These are phyloP conservation scores for Lethrus apterus DNA, from an alignment of 1,140 invertebrate genomes.

Conservation along the genomic window DNA sequence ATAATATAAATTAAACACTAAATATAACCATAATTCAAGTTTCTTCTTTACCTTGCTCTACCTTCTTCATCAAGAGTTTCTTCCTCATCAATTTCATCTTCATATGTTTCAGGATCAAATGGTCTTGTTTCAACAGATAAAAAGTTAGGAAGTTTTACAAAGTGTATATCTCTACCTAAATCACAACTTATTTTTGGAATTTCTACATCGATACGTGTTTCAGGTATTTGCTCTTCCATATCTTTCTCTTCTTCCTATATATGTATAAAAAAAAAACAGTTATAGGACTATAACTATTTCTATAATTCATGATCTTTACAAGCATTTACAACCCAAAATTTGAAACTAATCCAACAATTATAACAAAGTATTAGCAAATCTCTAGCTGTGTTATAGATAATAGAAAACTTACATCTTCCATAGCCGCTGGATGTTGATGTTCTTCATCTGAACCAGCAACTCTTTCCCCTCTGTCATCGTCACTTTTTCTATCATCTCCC, in stretches of 20 bases:
- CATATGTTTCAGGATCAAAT: conserved; percentile 91
- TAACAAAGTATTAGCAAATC: no score
- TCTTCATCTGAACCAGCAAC: conserved; percentile 39
- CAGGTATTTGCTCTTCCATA: conserved; percentile 63
- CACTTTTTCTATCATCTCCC: conserved; percentile 38
- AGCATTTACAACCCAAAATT: no score
- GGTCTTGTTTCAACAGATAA: conserved; percentile 87
- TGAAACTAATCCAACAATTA: no score
- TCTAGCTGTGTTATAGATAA: no score
- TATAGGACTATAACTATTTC: not conserved
- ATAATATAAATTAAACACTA: conserved; percentile 11
- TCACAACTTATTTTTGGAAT: conserved; percentile 92
- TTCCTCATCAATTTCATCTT: conserved; percentile 99
- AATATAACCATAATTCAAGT: not conserved
- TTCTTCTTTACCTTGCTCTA: conserved; percentile 57
- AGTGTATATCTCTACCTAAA: conserved; percentile 85
- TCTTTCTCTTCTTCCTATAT: conserved; percentile 54
- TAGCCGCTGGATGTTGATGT: conserved; percentile 34
- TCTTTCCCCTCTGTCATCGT: conserved; percentile 34
- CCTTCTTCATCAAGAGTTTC: conserved; percentile 98
- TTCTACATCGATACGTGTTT: conserved; percentile 93
- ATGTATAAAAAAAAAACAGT: conserved; percentile 10
- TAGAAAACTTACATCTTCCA: conserved; percentile 22
- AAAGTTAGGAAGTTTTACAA: conserved; percentile 92
- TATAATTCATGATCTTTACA: no score